Base-by-base conservation (phyloP, 2,797 vertebrate genomes). In the Dermochelys coriacea region DNA sequence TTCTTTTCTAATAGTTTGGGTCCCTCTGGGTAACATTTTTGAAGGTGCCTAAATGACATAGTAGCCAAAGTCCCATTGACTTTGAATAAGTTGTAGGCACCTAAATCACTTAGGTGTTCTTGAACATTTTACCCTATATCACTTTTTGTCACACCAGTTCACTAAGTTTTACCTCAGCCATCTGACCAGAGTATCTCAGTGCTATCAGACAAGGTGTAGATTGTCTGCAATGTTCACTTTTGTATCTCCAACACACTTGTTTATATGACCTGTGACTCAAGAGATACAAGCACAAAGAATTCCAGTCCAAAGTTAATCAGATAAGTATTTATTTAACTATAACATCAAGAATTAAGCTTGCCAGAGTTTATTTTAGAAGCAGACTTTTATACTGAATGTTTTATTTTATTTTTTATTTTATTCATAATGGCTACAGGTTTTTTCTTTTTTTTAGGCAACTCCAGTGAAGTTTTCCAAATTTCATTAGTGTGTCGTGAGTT, bases 51-150 rank as follows among this genome's bases (percentile, higher is more conserved):
- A 68, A 88, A 84, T 85, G 25, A 25, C 31, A 27, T 45, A 19
- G n/a, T 84, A 85, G 18, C n/a, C 82, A 89, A 86, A 54, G 23
- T 29, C 29, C 78, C 81, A 84, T 5, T 90, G 59, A 85, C 85
- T 89, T 79, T 85, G 93, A 85, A 2, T 85, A 27, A 78, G 18
- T 78, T 78, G 85, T 85, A 21, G 90, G 9, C 16, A 78, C 85
- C 85, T 77, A 34, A 74, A 83, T 85, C 85, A 71, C 47, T 87
- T 86, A 19, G 77, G 5, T 7, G 19, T 3, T 83, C 11, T 25
- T 57, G 49, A 57, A 96, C 88, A 89, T 87, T 19, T 0, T 0
- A 77, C n/a, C 71, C 88, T 89, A 41, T 81, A 51, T 85, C 8
- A 34, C n/a, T 85, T 81, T 50, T 45, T 77, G 82, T 75, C 47